These are phyloP conservation scores for Pseudomugil gertrudae DNA, from an alignment of 2,797 vertebrate genomes.

Conservation along the genomic window DNA sequence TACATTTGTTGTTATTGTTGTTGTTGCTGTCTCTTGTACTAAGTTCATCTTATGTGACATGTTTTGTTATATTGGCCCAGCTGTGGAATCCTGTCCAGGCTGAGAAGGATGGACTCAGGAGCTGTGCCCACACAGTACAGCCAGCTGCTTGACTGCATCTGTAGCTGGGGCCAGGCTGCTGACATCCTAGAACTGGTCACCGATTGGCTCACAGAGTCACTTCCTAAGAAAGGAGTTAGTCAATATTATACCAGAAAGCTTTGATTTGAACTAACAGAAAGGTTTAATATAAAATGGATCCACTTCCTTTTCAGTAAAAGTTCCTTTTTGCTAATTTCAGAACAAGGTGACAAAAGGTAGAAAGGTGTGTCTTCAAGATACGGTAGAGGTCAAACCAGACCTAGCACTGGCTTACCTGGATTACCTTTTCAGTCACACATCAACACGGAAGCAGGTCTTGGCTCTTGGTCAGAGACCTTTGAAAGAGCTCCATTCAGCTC, in stretches of 20 bases:
- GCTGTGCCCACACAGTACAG: constrained; percentile 78
- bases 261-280: not conserved
- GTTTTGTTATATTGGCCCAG: constrained; percentile 66
- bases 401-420: constrained; percentile 89
- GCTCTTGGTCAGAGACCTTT: constrained; percentile 79
- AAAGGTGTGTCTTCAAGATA: constrained; percentile 83
- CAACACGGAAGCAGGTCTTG: constrained; percentile 83
- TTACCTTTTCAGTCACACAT: constrained; percentile 83
- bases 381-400: constrained; percentile 83
- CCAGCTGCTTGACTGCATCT: constrained; percentile 90
- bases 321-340: constrained; percentile 62
- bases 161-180: constrained; percentile 89
- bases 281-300: not conserved
- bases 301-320: not conserved
- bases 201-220: constrained; percentile 85
- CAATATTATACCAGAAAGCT: not conserved
- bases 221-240: constrained; percentile 77
- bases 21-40: not conserved
- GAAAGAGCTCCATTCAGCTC: constrained; percentile 82
- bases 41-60: not conserved
- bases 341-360: constrained; percentile 44
- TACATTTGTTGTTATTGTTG: not conserved
- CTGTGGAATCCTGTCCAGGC: constrained; percentile 87
- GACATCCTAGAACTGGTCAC: constrained; percentile 86
- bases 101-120: constrained; percentile 83